phyloP scores from a whole-genome alignment of 1,140 invertebrate genomes.

The Leptinotarsa undecemlineata region DNA sequence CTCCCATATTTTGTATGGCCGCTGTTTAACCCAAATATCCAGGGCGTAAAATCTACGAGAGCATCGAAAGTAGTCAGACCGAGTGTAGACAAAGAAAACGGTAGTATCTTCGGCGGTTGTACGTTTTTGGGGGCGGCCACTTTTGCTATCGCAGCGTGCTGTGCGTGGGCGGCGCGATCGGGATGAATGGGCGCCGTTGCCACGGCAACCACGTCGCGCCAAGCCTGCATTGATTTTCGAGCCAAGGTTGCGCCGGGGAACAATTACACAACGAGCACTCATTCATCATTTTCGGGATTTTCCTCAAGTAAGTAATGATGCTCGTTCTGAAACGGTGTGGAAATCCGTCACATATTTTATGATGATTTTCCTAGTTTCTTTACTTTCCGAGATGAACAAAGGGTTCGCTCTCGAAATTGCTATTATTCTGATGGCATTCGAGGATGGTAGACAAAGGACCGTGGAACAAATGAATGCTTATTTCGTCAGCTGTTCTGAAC shows the following conservation, averaged over 20 bases:
- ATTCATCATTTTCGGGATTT: constrained; percentile 10
- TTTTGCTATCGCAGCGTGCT: constrained; percentile 13
- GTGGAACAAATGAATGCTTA: not conserved
- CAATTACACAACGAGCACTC: not conserved
- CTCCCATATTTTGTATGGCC: no score
- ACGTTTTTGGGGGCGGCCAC: constrained; percentile 18
- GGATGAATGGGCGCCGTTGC: constrained; percentile 51
- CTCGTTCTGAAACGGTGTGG: not conserved
- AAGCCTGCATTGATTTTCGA: constrained; percentile 53
- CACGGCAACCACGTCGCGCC: constrained; percentile 45
- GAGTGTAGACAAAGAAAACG: constrained; percentile 6
- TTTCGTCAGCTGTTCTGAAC: not conserved
- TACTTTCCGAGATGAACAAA: not conserved
- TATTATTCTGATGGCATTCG: not conserved
- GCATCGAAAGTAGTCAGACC: not conserved
- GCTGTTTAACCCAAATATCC: not conserved
- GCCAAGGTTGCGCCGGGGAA: constrained; percentile 41
- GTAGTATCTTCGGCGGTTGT: constrained; percentile 4
- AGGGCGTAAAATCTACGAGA: not conserved
- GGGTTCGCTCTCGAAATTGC: not conserved
- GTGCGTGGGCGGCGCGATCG: constrained; percentile 41
- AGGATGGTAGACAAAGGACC: constrained; percentile 1
- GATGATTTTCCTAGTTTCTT: not conserved
- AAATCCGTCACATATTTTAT: constrained; percentile 3
- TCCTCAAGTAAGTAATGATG: not conserved